Percentiles rank a stretch among this genome's conserved stretches.
Evolutionary conservation across 2,888 invertebrate species (phyloP).

Genomic region (Perizoma affinitatum): DNA sequence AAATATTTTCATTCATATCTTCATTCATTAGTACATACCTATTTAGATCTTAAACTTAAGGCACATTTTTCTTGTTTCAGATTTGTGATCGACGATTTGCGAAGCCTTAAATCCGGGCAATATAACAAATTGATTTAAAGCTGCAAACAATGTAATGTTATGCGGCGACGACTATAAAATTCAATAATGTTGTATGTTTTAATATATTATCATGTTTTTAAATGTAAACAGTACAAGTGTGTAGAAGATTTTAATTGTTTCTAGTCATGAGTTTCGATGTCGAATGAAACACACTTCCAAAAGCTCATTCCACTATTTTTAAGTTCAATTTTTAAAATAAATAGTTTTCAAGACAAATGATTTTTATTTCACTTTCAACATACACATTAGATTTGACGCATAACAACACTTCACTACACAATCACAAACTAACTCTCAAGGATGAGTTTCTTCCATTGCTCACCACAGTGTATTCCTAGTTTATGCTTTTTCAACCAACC

Average conservation of each 20-base stretch:
- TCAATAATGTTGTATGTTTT: conserved; percentile 4
- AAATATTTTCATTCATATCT: too few species aligned
- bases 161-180: not conserved
- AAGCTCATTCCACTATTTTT: not conserved
- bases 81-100: conserved; percentile 87
- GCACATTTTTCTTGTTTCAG: conserved; percentile 59
- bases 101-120: conserved; percentile 61
- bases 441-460: conserved; percentile 61
- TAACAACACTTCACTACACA: conserved; percentile 30
- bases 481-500: conserved; percentile 62
- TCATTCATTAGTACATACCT: too few species aligned
- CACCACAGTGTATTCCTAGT: conserved; percentile 51
- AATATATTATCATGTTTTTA: not conserved
- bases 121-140: conserved; percentile 54
- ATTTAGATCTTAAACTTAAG: not conserved
- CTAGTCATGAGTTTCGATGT: conserved; percentile 21
- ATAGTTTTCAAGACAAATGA: conserved; percentile 33
- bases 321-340: conserved; percentile 10
- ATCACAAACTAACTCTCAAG: conserved; percentile 44
- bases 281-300: conserved; percentile 1
- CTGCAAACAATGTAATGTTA: conserved; percentile 35
- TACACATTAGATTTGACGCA: conserved; percentile 36
- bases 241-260: conserved; percentile 2
- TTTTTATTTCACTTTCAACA: conserved; percentile 42
- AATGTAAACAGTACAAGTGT: too few species aligned